Conservation (phyloP, 2,888 invertebrate genomes). For the Germaria angustata region DNA sequence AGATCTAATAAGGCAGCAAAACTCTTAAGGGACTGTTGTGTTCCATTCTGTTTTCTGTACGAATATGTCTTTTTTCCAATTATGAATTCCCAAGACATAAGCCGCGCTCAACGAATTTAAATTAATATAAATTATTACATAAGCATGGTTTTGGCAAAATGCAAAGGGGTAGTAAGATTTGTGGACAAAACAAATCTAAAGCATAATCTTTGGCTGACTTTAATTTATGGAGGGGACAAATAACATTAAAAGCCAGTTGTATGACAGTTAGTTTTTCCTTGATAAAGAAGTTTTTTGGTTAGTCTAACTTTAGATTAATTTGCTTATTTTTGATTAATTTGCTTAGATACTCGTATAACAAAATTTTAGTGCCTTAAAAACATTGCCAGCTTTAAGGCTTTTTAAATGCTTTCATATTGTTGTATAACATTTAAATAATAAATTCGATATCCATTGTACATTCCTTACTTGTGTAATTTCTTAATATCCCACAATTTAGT, state of each 20-base stretch:
- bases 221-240: background rate
- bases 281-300: background rate
- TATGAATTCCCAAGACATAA: slow-evolving; percentile 42
- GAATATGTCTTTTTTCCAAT: slow-evolving; percentile 2
- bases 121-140: slow-evolving; percentile 44
- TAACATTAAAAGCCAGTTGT: background rate
- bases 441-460: slow-evolving; percentile 5
- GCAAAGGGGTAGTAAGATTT: background rate
- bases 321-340: background rate
- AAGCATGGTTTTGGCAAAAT: background rate
- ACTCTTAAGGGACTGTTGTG: background rate
- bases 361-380: too few species aligned
- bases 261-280: background rate
- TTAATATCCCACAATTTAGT: slow-evolving; percentile 38
- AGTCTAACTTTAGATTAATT: background rate
- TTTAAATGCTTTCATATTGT: background rate
- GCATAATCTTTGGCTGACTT: background rate
- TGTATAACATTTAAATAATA: background rate
- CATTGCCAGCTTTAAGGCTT: background rate
- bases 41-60: too few species aligned
- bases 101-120: slow-evolving; percentile 33
- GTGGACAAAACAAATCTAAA: background rate
- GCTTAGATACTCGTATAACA: too few species aligned
- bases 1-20: slow-evolving; percentile 9
- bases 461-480: slow-evolving; percentile 35